A percentile compares a stretch with the other conserved stretches of the same genome.
These are phyloP conservation scores for Eledone cirrhosa DNA, from an alignment of 2,888 invertebrate genomes.

Conservation along the genomic window DNA sequence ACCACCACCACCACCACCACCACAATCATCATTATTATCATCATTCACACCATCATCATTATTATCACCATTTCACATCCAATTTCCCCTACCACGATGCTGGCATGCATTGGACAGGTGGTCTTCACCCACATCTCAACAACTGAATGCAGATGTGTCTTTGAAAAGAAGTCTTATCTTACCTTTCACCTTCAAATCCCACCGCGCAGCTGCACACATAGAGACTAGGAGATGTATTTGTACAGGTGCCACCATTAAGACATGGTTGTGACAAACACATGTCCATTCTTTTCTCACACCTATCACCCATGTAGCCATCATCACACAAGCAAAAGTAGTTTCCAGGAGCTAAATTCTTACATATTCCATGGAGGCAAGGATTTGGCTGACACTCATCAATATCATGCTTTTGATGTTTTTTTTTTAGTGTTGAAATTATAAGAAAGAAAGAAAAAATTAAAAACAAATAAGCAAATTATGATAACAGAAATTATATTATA, in stretches of 20 bases:
- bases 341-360: constrained; percentile 18
- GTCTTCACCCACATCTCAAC: too few relatives aligned
- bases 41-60: too few relatives aligned
- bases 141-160: too few relatives aligned
- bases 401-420: not conserved
- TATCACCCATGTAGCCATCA: not conserved
- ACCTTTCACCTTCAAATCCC: constrained; percentile 12
- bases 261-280: constrained; percentile 9
- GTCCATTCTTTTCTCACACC: not conserved
- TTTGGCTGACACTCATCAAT: constrained; percentile 27
- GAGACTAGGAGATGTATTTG: not conserved
- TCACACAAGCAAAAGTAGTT: constrained; percentile 27
- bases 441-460: too few relatives aligned
- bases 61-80: too few relatives aligned
- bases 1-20: too few relatives aligned
- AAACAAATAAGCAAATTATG: too few relatives aligned
- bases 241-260: constrained; percentile 5
- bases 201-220: not conserved
- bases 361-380: constrained; percentile 31
- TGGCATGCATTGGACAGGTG: too few relatives aligned
- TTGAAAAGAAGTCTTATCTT: not conserved
- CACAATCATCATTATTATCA: too few relatives aligned
- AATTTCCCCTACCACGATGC: too few relatives aligned
- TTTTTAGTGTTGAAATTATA: too few relatives aligned
- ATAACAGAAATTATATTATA: too few relatives aligned